These are phyloP conservation scores for Rhabdornis inornatus DNA, from an alignment of 2,113 vertebrate species.

Conservation along the genomic window DNA sequence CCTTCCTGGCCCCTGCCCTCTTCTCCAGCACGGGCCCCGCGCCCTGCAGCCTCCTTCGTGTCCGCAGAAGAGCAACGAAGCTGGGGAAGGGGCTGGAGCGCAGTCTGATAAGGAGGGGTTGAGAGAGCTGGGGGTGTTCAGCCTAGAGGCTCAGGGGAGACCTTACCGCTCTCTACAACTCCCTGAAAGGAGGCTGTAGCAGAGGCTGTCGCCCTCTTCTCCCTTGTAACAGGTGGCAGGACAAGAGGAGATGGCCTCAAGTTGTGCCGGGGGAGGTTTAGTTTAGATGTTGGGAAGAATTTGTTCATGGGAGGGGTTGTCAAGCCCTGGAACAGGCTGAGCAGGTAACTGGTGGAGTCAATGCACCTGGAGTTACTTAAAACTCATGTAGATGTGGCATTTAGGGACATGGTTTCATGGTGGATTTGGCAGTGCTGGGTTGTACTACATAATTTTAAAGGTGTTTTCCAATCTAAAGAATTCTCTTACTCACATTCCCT, in stretches of 20 bases:
- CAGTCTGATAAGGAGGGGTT: not conserved
- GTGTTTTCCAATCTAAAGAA: not conserved
- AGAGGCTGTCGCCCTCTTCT: fast-evolving
- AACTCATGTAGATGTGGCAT: not conserved
- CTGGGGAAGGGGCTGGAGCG: not conserved
- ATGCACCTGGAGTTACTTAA: not conserved
- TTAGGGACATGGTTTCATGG: not conserved
- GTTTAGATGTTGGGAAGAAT: no score
- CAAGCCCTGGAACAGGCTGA: not conserved
- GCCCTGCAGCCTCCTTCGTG: not conserved
- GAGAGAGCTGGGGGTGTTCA: not conserved
- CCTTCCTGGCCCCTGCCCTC: no score
- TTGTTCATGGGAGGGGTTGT: not conserved
- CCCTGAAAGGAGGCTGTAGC: not conserved
- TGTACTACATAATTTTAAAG: not conserved
- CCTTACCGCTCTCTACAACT: fast-evolving
- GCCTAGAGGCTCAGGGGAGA: not conserved
- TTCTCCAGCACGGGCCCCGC: not conserved
- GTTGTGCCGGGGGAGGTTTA: not conserved
- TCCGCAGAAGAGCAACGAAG: not conserved
- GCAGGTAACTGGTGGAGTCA: not conserved
- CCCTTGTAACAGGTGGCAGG: no score
- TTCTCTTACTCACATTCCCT: not conserved
- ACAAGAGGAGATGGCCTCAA: not conserved
- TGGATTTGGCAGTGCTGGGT: not conserved